Percentiles rank a stretch among this genome's conserved stretches.
Conservation (phyloP, 2,797 vertebrate genomes). For the Smutsia gigantea region DNA sequence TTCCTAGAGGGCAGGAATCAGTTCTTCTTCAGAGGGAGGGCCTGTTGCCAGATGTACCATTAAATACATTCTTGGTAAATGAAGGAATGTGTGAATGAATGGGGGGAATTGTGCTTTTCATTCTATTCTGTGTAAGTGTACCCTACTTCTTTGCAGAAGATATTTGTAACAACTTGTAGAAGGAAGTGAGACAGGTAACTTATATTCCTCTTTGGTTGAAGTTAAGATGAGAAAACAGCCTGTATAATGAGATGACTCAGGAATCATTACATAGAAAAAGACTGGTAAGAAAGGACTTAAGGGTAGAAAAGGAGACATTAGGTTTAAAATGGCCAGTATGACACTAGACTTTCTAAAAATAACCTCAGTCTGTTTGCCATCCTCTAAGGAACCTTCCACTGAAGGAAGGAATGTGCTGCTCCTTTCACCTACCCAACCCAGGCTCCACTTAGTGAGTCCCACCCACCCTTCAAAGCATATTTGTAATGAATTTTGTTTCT, state of each 20-base stretch:
- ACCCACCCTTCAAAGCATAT: background rate
- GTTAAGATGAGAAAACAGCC: background rate
- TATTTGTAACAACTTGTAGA: background rate
- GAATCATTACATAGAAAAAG: background rate
- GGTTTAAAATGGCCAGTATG: background rate
- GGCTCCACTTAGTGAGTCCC: background rate
- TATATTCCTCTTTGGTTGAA: constrained; percentile 14
- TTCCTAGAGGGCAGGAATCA: background rate
- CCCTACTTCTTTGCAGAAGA: background rate
- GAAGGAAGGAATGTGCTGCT: background rate
- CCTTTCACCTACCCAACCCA: background rate
- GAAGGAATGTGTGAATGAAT: background rate
- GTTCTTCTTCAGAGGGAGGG: background rate
- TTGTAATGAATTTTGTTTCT: background rate
- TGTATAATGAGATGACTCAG: background rate
- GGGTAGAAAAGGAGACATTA: background rate
- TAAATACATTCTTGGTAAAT: background rate
- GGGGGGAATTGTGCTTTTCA: background rate
- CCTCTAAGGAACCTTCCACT: background rate
- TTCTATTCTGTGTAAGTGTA: background rate
- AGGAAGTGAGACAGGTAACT: constrained; percentile 32
- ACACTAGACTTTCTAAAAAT: background rate
- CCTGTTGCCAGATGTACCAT: background rate
- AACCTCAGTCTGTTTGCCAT: background rate
- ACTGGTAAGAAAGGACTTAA: background rate